Conservation (phyloP, 2,113 vertebrate species). For the Triplophysa rosa region DNA sequence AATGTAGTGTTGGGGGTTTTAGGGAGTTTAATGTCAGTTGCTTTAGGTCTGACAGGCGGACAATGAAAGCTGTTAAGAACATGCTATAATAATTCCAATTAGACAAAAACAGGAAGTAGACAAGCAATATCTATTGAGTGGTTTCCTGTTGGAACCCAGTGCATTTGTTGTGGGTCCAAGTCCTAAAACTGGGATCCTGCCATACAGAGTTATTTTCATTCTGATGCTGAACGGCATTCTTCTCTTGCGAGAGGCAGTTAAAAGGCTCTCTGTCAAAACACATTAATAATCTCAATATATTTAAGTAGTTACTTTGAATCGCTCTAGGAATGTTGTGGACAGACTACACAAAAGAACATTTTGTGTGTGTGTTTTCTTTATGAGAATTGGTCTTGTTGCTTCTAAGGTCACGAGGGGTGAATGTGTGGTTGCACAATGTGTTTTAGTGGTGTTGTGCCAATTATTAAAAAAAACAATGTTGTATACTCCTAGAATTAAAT, state of each 20-base stretch:
- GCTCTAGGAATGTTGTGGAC: slow-evolving; percentile 9
- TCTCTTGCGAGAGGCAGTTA: slow-evolving; percentile 37
- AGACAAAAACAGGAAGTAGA: slow-evolving; percentile 68
- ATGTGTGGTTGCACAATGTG: background rate
- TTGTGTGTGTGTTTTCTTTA: slow-evolving; percentile 20
- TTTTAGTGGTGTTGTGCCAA: background rate
- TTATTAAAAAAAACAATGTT: background rate
- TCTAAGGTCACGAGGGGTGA: background rate
- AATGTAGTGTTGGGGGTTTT: background rate
- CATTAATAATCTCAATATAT: slow-evolving; percentile 34
- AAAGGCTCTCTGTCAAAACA: slow-evolving; percentile 52
- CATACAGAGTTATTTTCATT: slow-evolving; percentile 59
- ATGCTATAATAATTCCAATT: slow-evolving; percentile 62
- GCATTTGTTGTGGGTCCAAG: slow-evolving; percentile 53
- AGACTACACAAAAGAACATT: slow-evolving; percentile 22
- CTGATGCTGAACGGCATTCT: slow-evolving; percentile 58
- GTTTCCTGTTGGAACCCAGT: slow-evolving; percentile 62
- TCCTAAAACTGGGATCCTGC: slow-evolving; percentile 45
- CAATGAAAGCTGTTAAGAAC: slow-evolving; percentile 48
- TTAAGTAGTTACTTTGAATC: slow-evolving; percentile 30
- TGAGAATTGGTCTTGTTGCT: background rate
- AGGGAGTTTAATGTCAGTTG: background rate
- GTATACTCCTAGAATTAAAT: background rate
- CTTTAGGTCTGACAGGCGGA: slow-evolving; percentile 34
- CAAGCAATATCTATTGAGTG: slow-evolving; percentile 59